Evolutionary conservation across 2,797 vertebrate species (phyloP).

Genomic region (Eulemur coronatus): DNA sequence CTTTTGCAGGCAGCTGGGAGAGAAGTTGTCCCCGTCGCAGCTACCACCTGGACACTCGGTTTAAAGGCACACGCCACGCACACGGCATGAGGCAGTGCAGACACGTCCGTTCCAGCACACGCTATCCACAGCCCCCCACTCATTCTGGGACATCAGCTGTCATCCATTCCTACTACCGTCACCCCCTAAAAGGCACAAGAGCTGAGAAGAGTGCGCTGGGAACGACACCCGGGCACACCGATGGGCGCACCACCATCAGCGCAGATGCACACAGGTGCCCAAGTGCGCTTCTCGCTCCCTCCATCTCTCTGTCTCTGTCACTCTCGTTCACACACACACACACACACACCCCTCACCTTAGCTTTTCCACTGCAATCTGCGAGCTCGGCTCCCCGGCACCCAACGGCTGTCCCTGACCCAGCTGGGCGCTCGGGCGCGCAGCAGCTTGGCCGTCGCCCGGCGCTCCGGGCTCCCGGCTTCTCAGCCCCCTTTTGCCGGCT

Average conservation of each 20-base stretch:
- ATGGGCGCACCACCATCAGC: neutral
- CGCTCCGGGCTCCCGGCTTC: neutral
- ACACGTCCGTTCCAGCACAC: neutral
- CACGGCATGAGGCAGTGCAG: neutral
- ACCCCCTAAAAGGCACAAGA: neutral
- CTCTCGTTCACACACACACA: neutral
- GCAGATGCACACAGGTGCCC: conserved; percentile 25
- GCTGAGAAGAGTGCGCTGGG: neutral
- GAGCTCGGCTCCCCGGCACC: neutral
- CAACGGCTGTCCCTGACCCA: neutral
- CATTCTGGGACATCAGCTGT: neutral
- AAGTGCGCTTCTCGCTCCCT: neutral
- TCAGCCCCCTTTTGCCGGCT: neutral
- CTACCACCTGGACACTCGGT: neutral
- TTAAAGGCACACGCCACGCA: neutral
- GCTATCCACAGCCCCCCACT: neutral
- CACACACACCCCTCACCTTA: conserved; percentile 46
- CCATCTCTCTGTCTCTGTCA: neutral
- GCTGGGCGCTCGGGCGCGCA: neutral
- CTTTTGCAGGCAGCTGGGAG: neutral
- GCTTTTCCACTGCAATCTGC: neutral
- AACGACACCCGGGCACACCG: neutral
- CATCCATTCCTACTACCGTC: neutral
- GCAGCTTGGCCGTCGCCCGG: neutral
- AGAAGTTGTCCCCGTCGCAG: conserved; percentile 30